phyloP scores from a whole-genome alignment of 1,140 invertebrate species.

The Leptestheria dahalacensis region DNA sequence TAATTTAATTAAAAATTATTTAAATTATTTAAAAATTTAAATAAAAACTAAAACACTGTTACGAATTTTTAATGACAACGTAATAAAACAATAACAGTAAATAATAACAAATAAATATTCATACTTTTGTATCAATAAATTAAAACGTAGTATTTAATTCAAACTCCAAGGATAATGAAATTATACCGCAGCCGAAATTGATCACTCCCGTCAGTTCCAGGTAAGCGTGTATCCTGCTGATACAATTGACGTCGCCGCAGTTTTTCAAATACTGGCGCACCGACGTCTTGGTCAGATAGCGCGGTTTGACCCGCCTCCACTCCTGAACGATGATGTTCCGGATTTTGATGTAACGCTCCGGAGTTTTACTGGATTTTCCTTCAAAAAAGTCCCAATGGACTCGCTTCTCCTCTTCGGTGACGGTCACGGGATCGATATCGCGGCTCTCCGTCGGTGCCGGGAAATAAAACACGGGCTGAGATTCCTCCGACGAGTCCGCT shows the following conservation, averaged over 20 bases:
- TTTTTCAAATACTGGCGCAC: slow-evolving; percentile 40
- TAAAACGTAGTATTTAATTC: no score
- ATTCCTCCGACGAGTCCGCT: background rate
- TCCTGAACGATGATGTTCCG: slow-evolving; percentile 41
- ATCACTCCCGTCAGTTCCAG: slow-evolving; percentile 46
- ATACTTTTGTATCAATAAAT: no score
- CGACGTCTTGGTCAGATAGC: slow-evolving; percentile 42
- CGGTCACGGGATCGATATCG: slow-evolving; percentile 26
- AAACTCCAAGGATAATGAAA: no score
- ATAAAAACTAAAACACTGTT: no score
- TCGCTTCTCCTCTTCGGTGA: slow-evolving; percentile 38
- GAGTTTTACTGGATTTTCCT: slow-evolving; percentile 38
- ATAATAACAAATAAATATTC: no score
- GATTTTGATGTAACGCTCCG: slow-evolving; percentile 41
- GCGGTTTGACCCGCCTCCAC: slow-evolving; percentile 38
- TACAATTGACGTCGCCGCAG: slow-evolving; percentile 46
- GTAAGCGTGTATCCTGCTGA: slow-evolving; percentile 42
- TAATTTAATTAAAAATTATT: no score
- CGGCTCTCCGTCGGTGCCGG: slow-evolving; percentile 32
- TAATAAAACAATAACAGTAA: no score
- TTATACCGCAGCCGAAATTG: slow-evolving; percentile 48
- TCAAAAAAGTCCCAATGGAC: slow-evolving; percentile 44
- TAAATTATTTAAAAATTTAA: no score
- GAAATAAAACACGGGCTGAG: slow-evolving; percentile 23
- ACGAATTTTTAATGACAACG: no score